Base-by-base conservation (phyloP, 2,797 vertebrate genomes). In the Poeciliopsis gracilis region DNA sequence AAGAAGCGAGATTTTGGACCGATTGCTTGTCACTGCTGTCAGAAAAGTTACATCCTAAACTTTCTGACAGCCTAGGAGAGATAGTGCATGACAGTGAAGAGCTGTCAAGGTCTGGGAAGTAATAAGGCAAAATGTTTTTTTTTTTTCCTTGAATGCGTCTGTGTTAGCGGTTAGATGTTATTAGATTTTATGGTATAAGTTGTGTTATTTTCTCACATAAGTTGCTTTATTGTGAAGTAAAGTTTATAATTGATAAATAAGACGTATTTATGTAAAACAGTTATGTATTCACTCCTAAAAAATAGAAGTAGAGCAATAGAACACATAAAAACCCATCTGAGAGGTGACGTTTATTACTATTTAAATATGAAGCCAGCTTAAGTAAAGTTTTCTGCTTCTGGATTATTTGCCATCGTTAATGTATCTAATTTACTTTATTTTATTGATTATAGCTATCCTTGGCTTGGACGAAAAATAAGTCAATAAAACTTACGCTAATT, bases 1-100 rank as follows among this genome's bases (percentile, higher is more conserved):
- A 15, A 13, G 41, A 38, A 69, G 41, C 10, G n/a, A 25, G 41
- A 69, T 15, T 69, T 69, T 45, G n/a, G 41, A 43, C 11, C 20
- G 33, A 66, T 41, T 67, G 20, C 63, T 41, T 67, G 63, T 67
- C 63, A 67, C 23, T 69, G 11, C 38, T 69, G 66, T 45, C 38
- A 69, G 66, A 25, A 69, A 69, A 69, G 66, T n/a, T 43, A 5
- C 41, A 25, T 20, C 2, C 57, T 61, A 61, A n/a, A 69, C 23
- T 6, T 43, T 43, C 25, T 43, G 25, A 28, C 41, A 69, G 41
- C 3, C 23, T 13, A 7, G 41, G n/a, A 69, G 38, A 69, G 23
- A 69, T 38, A 66, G 18, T 28, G 66, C 41, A n/a, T 69, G 66
- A 69, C 66, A 69, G 66, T 43, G 66, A 43, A 43, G 20, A 69